phyloP scores from a whole-genome alignment of 2,888 invertebrate species.

The Neocrepidodera transversa region DNA sequence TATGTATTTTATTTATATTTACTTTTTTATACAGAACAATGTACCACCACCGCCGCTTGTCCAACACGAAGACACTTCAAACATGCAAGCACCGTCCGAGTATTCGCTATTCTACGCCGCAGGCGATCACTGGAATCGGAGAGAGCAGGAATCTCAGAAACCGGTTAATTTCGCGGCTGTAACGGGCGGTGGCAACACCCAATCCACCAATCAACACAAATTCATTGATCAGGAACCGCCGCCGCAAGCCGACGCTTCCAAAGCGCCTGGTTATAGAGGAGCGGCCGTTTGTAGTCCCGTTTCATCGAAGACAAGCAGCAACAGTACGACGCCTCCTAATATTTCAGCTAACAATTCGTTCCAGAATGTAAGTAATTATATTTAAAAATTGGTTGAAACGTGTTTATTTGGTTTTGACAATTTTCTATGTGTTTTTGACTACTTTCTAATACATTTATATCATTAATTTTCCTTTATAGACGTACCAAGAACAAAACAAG shows the following conservation, averaged over 20 bases:
- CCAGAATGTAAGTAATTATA: conserved; percentile 17
- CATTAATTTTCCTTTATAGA: conserved; percentile 10
- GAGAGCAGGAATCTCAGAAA: conserved; percentile 65
- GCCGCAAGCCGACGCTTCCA: conserved; percentile 81
- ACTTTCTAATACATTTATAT: not conserved
- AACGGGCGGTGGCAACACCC: conserved; percentile 63
- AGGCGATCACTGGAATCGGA: conserved; percentile 66
- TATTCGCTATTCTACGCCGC: conserved; percentile 90
- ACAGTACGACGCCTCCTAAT: conserved; percentile 64
- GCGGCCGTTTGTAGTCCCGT: conserved; percentile 80
- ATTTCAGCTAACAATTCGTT: conserved; percentile 49
- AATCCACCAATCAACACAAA: conserved; percentile 55
- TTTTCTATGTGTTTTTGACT: not conserved
- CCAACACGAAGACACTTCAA: conserved; percentile 33
- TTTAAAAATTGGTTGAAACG: not conserved
- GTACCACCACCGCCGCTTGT: conserved; percentile 6
- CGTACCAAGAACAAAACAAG: conserved; percentile 51
- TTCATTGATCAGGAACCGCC: conserved; percentile 65
- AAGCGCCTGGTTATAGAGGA: conserved; percentile 90
- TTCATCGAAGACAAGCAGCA: conserved; percentile 67
- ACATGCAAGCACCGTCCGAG: conserved; percentile 67
- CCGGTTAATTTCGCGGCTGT: conserved; percentile 77
- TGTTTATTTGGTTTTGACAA: too few relatives aligned
- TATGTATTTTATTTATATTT: too few relatives aligned
- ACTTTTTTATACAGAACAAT: conserved; percentile 2